These are phyloP conservation scores for Heliconius ismenius DNA, from an alignment of 2,888 invertebrate species.

Conservation along the genomic window DNA sequence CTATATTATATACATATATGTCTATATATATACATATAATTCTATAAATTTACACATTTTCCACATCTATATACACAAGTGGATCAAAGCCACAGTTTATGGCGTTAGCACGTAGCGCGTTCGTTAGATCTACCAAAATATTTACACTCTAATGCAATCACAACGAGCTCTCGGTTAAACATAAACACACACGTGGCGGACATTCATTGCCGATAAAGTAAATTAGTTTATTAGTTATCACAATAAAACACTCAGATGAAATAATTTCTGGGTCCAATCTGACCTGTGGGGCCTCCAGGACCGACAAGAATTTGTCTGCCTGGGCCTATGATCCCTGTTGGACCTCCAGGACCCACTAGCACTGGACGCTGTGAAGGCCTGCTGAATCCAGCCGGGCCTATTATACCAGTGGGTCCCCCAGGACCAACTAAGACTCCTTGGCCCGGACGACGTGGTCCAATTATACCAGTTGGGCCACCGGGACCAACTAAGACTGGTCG, in stretches of 20 bases:
- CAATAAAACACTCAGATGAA: slow-evolving; percentile 64
- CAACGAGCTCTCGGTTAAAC: slow-evolving; percentile 36
- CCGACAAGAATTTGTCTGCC: slow-evolving; percentile 72
- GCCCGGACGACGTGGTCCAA: slow-evolving; percentile 55
- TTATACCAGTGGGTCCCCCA: slow-evolving; percentile 69
- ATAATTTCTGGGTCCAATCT: slow-evolving; percentile 60
- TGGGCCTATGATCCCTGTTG: slow-evolving; percentile 52
- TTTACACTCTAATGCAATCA: slow-evolving; percentile 46
- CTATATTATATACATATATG: neutral
- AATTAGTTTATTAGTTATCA: slow-evolving; percentile 54
- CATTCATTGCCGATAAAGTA: slow-evolving; percentile 41
- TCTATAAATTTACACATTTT: slow-evolving; percentile 21
- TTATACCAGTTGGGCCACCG: slow-evolving; percentile 64
- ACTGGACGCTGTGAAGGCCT: slow-evolving; percentile 48
- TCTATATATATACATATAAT: slow-evolving; percentile 13
- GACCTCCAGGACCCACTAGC: slow-evolving; percentile 71
- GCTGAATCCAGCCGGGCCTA: slow-evolving; percentile 58
- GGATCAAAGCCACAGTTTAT: slow-evolving; percentile 26
- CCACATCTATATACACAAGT: slow-evolving; percentile 14
- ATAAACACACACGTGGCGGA: slow-evolving; percentile 33
- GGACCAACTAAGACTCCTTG: slow-evolving; percentile 73
- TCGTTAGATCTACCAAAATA: slow-evolving; percentile 48
- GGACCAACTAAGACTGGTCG: slow-evolving; percentile 61
- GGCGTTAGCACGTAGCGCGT: slow-evolving; percentile 42
- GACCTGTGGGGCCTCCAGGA: slow-evolving; percentile 73